Evolutionary conservation across 2,113 vertebrate genomes (phyloP), one percentile per base, ranked within the genome.

Genomic region (Stictonetta naevosa): DNA sequence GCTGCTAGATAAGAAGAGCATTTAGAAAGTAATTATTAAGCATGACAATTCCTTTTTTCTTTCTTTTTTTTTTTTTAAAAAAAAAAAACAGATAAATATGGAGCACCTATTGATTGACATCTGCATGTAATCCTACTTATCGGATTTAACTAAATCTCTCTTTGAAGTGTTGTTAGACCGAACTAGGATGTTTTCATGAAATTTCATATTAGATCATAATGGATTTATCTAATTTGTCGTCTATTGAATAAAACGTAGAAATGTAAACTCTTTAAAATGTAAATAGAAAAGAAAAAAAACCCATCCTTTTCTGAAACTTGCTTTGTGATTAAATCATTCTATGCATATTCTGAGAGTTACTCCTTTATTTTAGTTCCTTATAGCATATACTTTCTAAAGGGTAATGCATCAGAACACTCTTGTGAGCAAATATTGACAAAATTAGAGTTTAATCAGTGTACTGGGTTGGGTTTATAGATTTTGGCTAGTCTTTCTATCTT

Each of bases 111-210:
- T 91, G 93, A 96, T 66, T 81, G 94, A 68, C 52, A 96, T 79
- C 71, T 95, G 25, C 81, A 85, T 96, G 86, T 95, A 96, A 97
- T 95, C 91, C 81, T 94, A 40, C 94, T 97, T 92, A 96, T 3
- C 5, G 31, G 67, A 88, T 93, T 97, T 93, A 80, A 90, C 48
- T 79, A 86, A 72, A 76, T 93, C 55, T 11, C 40, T 94, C 92
- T 96, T 86, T 95, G 95, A 97, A 94, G 81, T 91, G 44, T 74
- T 88, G 44, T 86, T 93, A 89, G 64, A 42, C 76, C 75, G 64
- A 94, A 81, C 62, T 63, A 40, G 64, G 80, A 88, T 82, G 33
- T 69, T 96, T 92, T 95, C 56, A 67, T 74, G 53, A 93, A 97
- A 85, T 69, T 90, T 96, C 66, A 53, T 83, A 52, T 86, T 64